phyloP scores from a whole-genome alignment of 2,113 vertebrate species.

The Ondatra zibethicus region DNA sequence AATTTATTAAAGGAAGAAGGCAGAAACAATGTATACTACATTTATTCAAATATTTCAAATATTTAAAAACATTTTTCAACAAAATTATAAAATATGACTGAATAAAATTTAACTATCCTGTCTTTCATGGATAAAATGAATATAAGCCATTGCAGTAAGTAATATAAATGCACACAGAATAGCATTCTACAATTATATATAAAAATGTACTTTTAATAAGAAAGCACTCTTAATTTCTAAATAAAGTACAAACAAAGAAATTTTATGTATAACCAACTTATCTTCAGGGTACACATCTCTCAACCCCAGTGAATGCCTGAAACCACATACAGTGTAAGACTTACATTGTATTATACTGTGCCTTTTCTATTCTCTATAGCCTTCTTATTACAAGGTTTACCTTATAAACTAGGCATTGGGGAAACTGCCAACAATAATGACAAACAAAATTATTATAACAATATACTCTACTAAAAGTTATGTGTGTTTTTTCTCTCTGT shows the following conservation, averaged over 20 bases:
- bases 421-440: not conserved
- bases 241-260: slow-evolving; percentile 14
- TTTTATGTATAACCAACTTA: not conserved
- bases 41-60: slow-evolving; percentile 10
- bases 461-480: not conserved
- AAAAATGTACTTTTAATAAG: not conserved
- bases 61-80: not conserved
- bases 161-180: not conserved
- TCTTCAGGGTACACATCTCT: not conserved
- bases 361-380: not conserved
- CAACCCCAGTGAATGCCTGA: not conserved
- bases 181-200: not conserved
- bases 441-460: not conserved
- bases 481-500: not conserved
- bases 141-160: not conserved
- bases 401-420: not conserved
- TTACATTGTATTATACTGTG: not conserved
- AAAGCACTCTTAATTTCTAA: slow-evolving; percentile 13
- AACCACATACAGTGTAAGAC: not conserved
- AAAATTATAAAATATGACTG: not conserved
- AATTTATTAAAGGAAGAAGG: not conserved
- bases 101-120: slow-evolving; percentile 9
- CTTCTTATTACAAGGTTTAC: not conserved
- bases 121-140: slow-evolving; percentile 16
- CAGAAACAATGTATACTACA: not conserved